Base-by-base conservation (phyloP, 2,797 vertebrate species). In the Lerista edwardsae region DNA sequence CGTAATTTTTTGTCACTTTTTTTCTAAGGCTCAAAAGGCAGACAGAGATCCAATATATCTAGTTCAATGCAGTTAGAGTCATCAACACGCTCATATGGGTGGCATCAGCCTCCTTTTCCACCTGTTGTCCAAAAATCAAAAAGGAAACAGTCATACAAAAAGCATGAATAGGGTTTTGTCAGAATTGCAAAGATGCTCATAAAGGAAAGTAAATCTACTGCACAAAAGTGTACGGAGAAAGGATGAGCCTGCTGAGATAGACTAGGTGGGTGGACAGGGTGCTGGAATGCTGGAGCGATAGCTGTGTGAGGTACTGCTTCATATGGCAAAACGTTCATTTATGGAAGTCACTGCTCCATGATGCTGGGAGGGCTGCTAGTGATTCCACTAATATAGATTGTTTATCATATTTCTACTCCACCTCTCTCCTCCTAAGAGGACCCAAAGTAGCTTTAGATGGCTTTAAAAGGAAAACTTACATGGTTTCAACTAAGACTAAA, bases 101-200 rank as follows among this genome's bases (percentile, higher is more conserved):
- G 14, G 23, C 69, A 92, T 72, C 57, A 87, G 67, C 29, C 65
- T 82, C 47, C 6, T 0, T 88, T 88, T 36, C 91, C 84, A 93
- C 92, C 93, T 94, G 88, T 92, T 88, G 88, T 89, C 80, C 0
- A 10, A 79, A 55, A 55, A 25, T 83, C 79, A 88, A 88, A 92
- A 94, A 78, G 84, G 89, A 79, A 61, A 5, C 1, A 84, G 75
- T 67, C 31, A 75, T 89, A 88, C 82, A 80, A 90, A 90, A 88
- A 69, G 31, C 17, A 62, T 68, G 89, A 87, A 87, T 78, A 89
- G 75, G 88, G 67, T 87, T 93, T 93, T 90, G 80, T 82, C 21
- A 6, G 0, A 21, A 80, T 90, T 47, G 84, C 79, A 73, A 89
- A 93, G 59, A 39, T 89, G 72, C 75, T 25, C 86, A 79, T 90